Evolutionary conservation across 2,888 invertebrate species (phyloP), one percentile per base, ranked within the genome.

Genomic region (Tachina fera): DNA sequence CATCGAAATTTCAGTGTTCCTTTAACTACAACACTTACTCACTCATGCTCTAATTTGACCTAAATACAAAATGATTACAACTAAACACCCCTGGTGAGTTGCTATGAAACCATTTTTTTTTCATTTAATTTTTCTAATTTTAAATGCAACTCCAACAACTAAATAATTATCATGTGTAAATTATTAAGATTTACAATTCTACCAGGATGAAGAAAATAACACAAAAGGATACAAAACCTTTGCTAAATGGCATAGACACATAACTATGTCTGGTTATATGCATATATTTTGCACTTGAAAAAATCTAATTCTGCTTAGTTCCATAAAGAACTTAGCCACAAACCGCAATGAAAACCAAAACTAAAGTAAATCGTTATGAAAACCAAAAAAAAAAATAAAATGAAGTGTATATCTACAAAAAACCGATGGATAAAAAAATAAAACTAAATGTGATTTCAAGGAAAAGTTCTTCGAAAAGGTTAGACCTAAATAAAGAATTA

Each of bases 361-460:
- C 68, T 63, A 53, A 77, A 74, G 72, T 78, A 82, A 70, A 78
- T 81, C 68, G 77, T 68, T 68, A 43, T 61, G 68, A 61, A 60
- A 82, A 71, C 65, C 22, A 22, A 65, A 75, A 16, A 31, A 60
- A 47, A 60, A 47, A 65, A 47, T 1, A 43, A 63, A 71, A 43
- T 43, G 43, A 61, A 31, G 31, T 31, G 4, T 31, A 3, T 31
- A 31, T 31, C 4, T 31, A 31, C 4, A 31, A 31, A 31, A 31
- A 53, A 45, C 5, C 3, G 39, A 53, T 53, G 47, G 14, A 22
- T 41, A 53, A 51, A 8, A 51, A 67, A 47, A 49, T n/a, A 68
- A 74, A 63, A 53, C 70, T 16, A 85, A 82, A 82, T 81, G 81
- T 85, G 78, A 78, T 85, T 77, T 58, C 85, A 82, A 72, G 41